phyloP scores from a whole-genome alignment of 2,888 invertebrate genomes.

The Anarsia innoxiella region DNA sequence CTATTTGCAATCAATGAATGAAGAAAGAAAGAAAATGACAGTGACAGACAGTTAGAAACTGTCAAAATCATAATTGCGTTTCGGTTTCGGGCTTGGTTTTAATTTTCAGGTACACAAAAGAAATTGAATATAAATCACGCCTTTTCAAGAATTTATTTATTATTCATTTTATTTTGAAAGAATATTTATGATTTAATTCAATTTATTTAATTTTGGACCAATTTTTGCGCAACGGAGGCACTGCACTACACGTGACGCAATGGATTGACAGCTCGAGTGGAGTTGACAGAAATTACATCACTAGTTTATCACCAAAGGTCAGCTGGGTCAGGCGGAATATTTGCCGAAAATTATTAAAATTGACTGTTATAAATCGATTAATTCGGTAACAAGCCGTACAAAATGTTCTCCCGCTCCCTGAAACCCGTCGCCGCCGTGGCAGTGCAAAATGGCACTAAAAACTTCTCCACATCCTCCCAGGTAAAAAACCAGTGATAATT shows the following conservation, averaged over 20 bases:
- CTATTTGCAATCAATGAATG: too few species aligned
- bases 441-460: slow-evolving; percentile 73
- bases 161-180: too few species aligned
- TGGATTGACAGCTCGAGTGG: slow-evolving; percentile 5
- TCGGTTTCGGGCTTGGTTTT: too few species aligned
- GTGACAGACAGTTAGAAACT: too few species aligned
- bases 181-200: too few species aligned
- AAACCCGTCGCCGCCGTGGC: slow-evolving; percentile 68
- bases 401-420: slow-evolving; percentile 78
- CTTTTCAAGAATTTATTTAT: too few species aligned
- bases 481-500: slow-evolving; percentile 35
- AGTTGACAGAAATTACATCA: slow-evolving; percentile 20
- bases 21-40: too few species aligned
- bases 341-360: slow-evolving; percentile 18
- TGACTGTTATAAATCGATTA: slow-evolving; percentile 13
- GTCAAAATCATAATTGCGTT: too few species aligned
- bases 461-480: slow-evolving; percentile 76
- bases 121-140: too few species aligned
- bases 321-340: slow-evolving; percentile 43
- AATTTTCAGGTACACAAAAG: too few species aligned
- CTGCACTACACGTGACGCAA: slow-evolving; percentile 15
- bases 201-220: too few species aligned
- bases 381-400: slow-evolving; percentile 8
- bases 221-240: too few species aligned
- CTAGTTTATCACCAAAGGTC: slow-evolving; percentile 41